Evolutionary conservation across 2,113 vertebrate genomes (phyloP).

Genomic region (Chloroceryle aenea): DNA sequence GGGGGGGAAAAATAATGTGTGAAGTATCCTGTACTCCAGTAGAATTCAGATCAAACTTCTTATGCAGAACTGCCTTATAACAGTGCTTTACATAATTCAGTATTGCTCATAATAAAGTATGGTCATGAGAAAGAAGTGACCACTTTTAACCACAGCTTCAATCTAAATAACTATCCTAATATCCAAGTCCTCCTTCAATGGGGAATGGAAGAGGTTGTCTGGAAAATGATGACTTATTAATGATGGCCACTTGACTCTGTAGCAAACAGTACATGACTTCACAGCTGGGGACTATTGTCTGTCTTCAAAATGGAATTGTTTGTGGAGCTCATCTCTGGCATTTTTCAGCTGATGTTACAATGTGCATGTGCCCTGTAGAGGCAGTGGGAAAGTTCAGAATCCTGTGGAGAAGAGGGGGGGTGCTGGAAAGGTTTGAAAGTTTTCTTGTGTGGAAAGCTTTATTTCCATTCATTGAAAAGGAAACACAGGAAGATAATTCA

Average conservation of each 20-base stretch:
- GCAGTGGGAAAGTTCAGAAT: not conserved
- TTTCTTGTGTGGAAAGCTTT: not conserved
- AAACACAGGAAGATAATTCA: not conserved
- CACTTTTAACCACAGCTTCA: not conserved
- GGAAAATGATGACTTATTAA: not conserved
- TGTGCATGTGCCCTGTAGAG: not conserved
- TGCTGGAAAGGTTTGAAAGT: not conserved
- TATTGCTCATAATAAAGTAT: not conserved
- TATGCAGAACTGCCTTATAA: not conserved
- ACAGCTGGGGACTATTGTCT: not conserved
- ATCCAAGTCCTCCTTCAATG: not conserved
- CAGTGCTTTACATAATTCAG: not conserved
- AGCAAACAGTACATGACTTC: not conserved
- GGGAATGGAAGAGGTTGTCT: not conserved
- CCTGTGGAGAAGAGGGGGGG: not conserved
- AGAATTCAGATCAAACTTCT: not conserved
- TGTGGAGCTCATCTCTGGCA: not conserved
- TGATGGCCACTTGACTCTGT: not conserved
- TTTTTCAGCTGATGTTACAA: not conserved
- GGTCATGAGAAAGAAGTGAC: not conserved
- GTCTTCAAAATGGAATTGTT: not conserved
- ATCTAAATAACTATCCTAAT: not conserved
- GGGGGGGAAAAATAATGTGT: not conserved
- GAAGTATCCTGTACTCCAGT: not conserved
- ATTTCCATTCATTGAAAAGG: not conserved